Evolutionary conservation across 2,888 invertebrate species (phyloP).

Genomic region (Myathropa florea): DNA sequence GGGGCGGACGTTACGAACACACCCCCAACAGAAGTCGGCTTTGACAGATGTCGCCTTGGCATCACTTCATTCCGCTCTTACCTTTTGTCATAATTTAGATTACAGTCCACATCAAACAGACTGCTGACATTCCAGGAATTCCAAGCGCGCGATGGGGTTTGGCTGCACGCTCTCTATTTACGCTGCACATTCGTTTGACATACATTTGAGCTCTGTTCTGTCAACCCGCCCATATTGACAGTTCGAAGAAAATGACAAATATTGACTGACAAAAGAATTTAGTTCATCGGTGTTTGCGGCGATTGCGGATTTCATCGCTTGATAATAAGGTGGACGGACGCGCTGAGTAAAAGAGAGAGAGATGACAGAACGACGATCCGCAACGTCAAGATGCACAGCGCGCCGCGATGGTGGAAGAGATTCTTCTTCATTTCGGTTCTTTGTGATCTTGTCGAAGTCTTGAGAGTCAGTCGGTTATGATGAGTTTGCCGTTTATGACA

Average conservation of each 20-base stretch:
- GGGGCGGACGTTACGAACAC: constrained; percentile 42
- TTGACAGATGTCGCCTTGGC: constrained; percentile 44
- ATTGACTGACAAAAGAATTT: constrained; percentile 68
- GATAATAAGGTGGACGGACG: constrained; percentile 40
- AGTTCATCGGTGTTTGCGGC: constrained; percentile 50
- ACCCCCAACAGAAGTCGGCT: constrained; percentile 6
- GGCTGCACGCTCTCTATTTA: constrained; percentile 49
- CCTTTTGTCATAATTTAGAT: constrained; percentile 62
- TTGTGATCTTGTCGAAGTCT: constrained; percentile 41
- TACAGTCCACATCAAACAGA: constrained; percentile 46
- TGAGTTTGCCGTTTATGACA: constrained; percentile 55
- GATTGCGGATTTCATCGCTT: constrained; percentile 61
- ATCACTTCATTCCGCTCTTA: constrained; percentile 37
- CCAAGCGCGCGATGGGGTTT: background rate
- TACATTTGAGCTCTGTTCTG: constrained; percentile 55
- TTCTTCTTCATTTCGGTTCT: constrained; percentile 47
- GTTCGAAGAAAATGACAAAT: constrained; percentile 65
- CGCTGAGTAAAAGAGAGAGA: background rate
- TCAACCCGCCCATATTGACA: constrained; percentile 61
- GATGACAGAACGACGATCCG: constrained; percentile 18
- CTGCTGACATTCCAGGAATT: constrained; percentile 51
- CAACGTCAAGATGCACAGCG: constrained; percentile 11
- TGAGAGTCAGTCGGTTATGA: constrained; percentile 34
- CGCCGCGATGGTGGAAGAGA: background rate
- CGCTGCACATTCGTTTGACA: constrained; percentile 54